A percentile compares a stretch with the other conserved stretches of the same genome.
phyloP scores from a whole-genome alignment of 2,888 invertebrate species.

The Phortica okadai region DNA sequence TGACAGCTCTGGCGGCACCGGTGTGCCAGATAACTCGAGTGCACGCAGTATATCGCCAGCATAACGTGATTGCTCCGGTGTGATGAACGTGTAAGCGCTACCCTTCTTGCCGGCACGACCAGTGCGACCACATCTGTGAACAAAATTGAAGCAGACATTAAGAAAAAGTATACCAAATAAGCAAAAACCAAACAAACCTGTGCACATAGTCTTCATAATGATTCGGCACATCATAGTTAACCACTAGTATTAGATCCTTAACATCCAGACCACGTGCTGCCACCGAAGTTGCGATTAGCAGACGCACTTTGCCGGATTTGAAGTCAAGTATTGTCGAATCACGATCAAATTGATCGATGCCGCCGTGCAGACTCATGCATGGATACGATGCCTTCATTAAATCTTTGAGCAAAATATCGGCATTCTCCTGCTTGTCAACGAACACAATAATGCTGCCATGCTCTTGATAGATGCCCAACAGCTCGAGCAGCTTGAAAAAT shows the following conservation, averaged over 20 bases:
- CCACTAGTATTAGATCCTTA: constrained; percentile 96
- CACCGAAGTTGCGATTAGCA: constrained; percentile 98
- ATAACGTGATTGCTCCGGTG: constrained; percentile 94
- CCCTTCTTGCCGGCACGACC: constrained; percentile 97
- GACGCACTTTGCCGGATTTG: constrained; percentile 93
- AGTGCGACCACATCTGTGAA: constrained; percentile 88
- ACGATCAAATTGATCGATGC: constrained; percentile 99
- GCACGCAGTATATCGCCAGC: constrained; percentile 96
- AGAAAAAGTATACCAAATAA: not conserved
- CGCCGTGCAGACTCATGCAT: constrained; percentile 98
- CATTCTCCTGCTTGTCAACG: constrained; percentile 98
- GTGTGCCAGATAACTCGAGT: constrained; percentile 88
- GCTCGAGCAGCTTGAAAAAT: constrained; percentile 96
- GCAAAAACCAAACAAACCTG: constrained; percentile 74
- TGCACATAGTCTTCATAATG: constrained; percentile 99
- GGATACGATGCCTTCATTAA: constrained; percentile 97
- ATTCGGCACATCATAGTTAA: constrained; percentile 99
- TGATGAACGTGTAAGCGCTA: constrained; percentile 97
- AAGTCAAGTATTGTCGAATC: constrained; percentile 99
- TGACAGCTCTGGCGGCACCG: constrained; percentile 87
- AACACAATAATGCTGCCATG: constrained; percentile 96
- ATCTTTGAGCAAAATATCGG: constrained; percentile 93
- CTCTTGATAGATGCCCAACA: constrained; percentile 95
- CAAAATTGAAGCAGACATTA: not conserved
- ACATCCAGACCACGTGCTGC: constrained; percentile 99